Conservation (phyloP, 2,113 vertebrate species). For the Vanacampus margaritifer region DNA sequence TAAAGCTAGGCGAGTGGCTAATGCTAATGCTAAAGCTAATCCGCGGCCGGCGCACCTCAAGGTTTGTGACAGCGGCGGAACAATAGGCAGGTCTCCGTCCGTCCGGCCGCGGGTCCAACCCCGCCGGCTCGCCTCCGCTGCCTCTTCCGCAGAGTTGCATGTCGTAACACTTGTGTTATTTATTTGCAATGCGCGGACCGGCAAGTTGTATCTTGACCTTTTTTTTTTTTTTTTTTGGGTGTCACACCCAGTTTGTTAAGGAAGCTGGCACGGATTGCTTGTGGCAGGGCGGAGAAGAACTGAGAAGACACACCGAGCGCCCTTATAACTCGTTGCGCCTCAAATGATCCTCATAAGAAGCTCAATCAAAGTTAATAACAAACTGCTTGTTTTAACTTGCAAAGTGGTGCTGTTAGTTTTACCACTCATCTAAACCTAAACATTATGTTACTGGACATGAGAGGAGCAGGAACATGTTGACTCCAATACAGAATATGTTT, state of each 20-base stretch:
- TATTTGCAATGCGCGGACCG: background rate
- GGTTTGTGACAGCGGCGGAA: constrained; percentile 60
- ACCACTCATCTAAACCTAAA: background rate
- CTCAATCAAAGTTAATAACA: background rate
- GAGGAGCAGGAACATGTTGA: background rate
- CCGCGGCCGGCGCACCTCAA: constrained; percentile 45
- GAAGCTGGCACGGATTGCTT: constrained; percentile 22
- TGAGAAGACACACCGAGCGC: background rate
- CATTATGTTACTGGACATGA: background rate
- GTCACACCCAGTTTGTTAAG: constrained; percentile 60
- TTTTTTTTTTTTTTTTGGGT: constrained; percentile 6
- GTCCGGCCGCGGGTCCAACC: too few species aligned
- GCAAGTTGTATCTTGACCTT: constrained; percentile 23
- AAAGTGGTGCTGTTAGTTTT: background rate
- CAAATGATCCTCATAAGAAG: background rate
- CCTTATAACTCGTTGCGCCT: background rate
- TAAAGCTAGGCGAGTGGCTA: constrained; percentile 34
- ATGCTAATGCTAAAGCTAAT: constrained; percentile 62
- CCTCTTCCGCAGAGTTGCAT: background rate
- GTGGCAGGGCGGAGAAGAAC: constrained; percentile 4
- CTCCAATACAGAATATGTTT: background rate
- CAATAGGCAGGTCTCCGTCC: constrained; percentile 46
- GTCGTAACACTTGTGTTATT: background rate
- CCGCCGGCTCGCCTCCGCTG: background rate
- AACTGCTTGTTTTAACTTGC: background rate